These are phyloP conservation scores for Galagoides demidoff DNA, from an alignment of 2,797 vertebrate genomes.

Conservation along the genomic window DNA sequence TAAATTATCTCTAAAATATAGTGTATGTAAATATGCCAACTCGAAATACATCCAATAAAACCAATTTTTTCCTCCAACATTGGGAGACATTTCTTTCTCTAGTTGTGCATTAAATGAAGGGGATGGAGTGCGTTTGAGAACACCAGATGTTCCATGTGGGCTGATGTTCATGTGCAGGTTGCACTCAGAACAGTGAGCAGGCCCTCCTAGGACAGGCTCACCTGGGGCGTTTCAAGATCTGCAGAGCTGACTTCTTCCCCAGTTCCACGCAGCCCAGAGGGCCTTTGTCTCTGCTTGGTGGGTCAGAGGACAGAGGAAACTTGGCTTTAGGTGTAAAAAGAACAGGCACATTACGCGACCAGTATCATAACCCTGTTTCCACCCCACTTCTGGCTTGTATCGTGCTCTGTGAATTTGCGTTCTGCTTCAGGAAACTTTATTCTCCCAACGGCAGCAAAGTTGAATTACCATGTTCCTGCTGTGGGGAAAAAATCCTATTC, in stretches of 20 bases:
- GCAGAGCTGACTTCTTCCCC: background rate
- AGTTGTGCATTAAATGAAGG: background rate
- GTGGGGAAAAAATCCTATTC: conserved; percentile 33
- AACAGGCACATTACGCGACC: background rate
- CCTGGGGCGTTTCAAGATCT: too few species aligned
- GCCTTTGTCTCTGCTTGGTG: background rate
- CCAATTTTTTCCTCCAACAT: background rate
- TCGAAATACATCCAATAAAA: background rate
- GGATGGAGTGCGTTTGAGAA: background rate
- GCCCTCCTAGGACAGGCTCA: background rate
- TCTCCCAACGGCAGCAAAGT: conserved; percentile 71
- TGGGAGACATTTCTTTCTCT: background rate
- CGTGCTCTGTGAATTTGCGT: conserved; percentile 35
- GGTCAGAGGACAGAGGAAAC: background rate
- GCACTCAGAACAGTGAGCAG: background rate
- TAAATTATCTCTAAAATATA: conserved; percentile 52
- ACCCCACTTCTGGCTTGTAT: background rate
- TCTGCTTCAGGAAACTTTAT: conserved; percentile 75
- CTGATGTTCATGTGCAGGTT: too few species aligned
- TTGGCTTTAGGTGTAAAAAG: background rate
- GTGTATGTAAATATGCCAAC: background rate
- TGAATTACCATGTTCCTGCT: conserved; percentile 74
- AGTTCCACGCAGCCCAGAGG: background rate
- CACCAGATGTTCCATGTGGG: accelerated
- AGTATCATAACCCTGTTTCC: background rate